phyloP scores from a whole-genome alignment of 1,140 invertebrate genomes.

The Meloidogyne hapla region DNA sequence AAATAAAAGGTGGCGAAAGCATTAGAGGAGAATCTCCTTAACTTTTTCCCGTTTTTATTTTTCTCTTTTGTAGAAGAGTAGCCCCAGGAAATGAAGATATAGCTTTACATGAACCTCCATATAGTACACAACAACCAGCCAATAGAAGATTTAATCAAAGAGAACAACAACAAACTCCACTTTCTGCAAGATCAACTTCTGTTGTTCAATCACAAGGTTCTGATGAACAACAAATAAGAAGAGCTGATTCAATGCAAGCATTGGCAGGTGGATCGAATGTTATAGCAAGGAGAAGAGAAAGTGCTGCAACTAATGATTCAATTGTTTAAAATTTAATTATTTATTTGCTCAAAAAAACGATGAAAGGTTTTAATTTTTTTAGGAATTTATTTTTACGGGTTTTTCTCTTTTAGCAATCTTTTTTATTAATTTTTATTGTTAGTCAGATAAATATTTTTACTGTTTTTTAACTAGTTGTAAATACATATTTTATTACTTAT shows the following conservation, averaged over 20 bases:
- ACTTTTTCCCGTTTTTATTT: no score
- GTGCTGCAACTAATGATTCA: not conserved
- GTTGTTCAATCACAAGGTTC: not conserved
- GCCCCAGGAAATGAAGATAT: not conserved
- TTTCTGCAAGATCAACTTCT: not conserved
- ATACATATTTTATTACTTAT: no score
- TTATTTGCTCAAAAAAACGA: not conserved
- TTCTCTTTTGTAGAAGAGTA: not conserved
- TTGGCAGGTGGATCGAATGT: not conserved
- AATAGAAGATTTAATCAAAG: not conserved
- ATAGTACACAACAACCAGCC: not conserved
- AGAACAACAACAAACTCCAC: slow-evolving; percentile 2
- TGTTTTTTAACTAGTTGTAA: no score
- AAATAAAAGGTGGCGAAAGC: no score
- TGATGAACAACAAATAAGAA: not conserved
- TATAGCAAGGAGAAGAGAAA: not conserved
- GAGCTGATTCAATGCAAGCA: not conserved
- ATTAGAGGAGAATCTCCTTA: no score
- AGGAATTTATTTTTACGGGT: not conserved
- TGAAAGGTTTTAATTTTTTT: not conserved
- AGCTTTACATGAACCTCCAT: not conserved
- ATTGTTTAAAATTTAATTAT: not conserved
- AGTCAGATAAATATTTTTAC: no score
- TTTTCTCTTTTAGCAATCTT: no score
- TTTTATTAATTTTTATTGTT: no score